phyloP scores from a whole-genome alignment of 92 coral and sea anemone species.

The Pocillopora grandis region DNA sequence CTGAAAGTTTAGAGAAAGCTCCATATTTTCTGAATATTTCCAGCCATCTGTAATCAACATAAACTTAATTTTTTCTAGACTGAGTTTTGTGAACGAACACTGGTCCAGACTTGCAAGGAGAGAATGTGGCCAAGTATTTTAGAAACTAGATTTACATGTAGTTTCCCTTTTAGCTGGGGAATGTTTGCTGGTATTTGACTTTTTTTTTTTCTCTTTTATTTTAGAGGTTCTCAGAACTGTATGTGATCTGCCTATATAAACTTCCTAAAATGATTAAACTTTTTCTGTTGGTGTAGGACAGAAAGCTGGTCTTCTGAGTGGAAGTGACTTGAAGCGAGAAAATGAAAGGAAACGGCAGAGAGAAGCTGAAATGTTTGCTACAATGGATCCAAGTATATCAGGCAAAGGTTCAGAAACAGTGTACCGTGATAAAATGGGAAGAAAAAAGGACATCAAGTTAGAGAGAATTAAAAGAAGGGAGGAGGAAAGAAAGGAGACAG shows the following conservation, averaged over 20 bases:
- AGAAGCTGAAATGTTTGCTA: slow-evolving; percentile 78
- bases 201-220: too few relatives aligned
- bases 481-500: slow-evolving; percentile 76
- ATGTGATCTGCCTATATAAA: background rate
- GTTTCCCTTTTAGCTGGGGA: too few relatives aligned
- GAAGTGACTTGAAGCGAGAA: slow-evolving; percentile 71
- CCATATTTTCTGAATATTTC: too few relatives aligned
- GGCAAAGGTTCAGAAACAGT: slow-evolving; percentile 88
- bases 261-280: background rate
- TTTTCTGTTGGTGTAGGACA: slow-evolving; percentile 34
- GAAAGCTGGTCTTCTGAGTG: slow-evolving; percentile 89
- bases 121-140: too few relatives aligned
- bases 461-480: slow-evolving; percentile 79
- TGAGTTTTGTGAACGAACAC: too few relatives aligned
- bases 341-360: slow-evolving; percentile 61
- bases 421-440: slow-evolving; percentile 88
- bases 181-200: too few relatives aligned
- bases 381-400: slow-evolving; percentile 69
- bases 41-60: too few relatives aligned
- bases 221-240: too few relatives aligned
- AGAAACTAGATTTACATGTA: too few relatives aligned
- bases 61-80: too few relatives aligned
- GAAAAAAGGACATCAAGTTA: slow-evolving; percentile 71
- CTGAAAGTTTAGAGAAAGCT: too few relatives aligned
- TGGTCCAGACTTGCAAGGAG: too few relatives aligned